A percentile compares a stretch with the other conserved stretches of the same genome.
Evolutionary conservation across 2,888 invertebrate genomes (phyloP).

Genomic region (Ferdinandea cuprea): DNA sequence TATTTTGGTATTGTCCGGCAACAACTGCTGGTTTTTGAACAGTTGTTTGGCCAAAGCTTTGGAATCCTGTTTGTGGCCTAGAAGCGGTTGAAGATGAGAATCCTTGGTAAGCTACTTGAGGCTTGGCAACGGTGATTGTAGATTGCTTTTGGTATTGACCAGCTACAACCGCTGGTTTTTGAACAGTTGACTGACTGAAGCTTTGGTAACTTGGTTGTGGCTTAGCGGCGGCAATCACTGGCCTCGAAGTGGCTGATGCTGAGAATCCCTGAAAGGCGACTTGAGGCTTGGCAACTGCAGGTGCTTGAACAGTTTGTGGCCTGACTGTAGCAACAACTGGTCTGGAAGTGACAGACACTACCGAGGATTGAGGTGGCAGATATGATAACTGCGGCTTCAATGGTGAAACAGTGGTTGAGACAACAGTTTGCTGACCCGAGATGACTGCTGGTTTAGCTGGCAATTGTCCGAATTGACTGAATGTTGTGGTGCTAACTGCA

Average conservation of each 20-base stretch:
- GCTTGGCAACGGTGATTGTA: background rate
- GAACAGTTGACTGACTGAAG: background rate
- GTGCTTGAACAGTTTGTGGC: background rate
- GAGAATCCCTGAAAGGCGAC: background rate
- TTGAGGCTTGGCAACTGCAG: background rate
- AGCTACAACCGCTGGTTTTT: background rate
- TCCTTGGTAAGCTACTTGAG: background rate
- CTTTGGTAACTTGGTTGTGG: background rate
- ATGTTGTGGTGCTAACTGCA: slow-evolving; percentile 1
- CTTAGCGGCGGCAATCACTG: background rate
- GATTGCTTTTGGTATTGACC: background rate
- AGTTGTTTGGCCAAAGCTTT: slow-evolving; percentile 5
- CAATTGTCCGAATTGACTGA: slow-evolving; percentile 12
- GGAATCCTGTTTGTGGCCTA: slow-evolving; percentile 3
- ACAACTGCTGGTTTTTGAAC: background rate
- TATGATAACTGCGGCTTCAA: background rate
- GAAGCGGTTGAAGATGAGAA: background rate
- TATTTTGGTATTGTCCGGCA: background rate
- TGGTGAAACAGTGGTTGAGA: background rate
- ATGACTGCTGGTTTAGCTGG: background rate
- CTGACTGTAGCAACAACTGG: background rate
- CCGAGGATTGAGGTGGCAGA: background rate
- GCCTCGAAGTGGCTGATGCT: background rate
- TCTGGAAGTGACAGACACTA: background rate
- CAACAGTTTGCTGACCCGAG: background rate